Percentiles rank a stretch among this genome's conserved stretches.
Conservation (phyloP, 2,113 vertebrate genomes). For the Rynchops niger region DNA sequence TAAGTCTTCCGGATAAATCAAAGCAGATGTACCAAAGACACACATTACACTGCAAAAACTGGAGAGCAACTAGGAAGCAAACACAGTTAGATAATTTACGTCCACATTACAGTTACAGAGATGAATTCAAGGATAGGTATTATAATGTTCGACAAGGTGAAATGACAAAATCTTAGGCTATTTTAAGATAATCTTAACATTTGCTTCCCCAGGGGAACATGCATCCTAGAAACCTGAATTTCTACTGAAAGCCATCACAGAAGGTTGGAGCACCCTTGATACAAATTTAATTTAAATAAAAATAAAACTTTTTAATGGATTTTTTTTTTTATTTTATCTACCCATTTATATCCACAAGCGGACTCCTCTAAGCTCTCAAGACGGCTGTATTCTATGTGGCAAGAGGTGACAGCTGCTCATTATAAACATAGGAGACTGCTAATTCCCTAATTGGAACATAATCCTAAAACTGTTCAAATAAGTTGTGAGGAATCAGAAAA, state of each 20-base stretch:
- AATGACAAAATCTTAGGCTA: not conserved
- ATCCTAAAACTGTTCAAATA: not conserved
- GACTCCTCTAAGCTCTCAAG: not conserved
- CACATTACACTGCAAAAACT: not conserved
- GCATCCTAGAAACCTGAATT: constrained; percentile 53
- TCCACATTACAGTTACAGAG: not conserved
- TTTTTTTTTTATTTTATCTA: not conserved
- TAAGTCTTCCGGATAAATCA: not conserved
- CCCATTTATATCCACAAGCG: not conserved
- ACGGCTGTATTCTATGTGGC: not conserved
- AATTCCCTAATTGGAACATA: not conserved
- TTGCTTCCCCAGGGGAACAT: not conserved
- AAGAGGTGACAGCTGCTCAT: not conserved
- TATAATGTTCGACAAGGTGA: not conserved
- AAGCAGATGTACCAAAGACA: not conserved
- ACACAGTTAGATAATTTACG: not conserved
- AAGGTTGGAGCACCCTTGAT: not conserved
- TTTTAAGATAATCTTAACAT: not conserved
- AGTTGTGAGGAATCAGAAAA: not conserved
- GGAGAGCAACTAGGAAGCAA: not conserved
- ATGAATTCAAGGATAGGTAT: not conserved
- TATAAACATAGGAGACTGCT: not conserved
- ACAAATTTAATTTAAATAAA: constrained; percentile 17
- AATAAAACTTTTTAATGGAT: not conserved
- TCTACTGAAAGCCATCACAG: not conserved